Evolutionary conservation across 2,113 vertebrate genomes (phyloP).

Genomic region (Cebus imitator): DNA sequence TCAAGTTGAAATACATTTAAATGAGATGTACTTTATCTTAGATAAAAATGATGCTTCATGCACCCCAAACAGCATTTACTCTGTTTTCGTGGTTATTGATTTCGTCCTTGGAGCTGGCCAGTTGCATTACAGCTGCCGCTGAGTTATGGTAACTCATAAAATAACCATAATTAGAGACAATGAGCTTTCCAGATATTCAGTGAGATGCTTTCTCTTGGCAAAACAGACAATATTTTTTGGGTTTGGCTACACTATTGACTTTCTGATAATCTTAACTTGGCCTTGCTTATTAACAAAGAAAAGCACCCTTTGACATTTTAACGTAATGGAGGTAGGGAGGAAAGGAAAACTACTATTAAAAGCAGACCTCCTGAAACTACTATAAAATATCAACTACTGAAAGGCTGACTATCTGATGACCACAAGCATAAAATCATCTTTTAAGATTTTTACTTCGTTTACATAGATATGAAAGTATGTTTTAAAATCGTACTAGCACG

Average conservation of each 20-base stretch:
- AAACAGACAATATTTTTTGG: neutral
- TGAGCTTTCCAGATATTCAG: neutral
- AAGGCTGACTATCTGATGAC: neutral
- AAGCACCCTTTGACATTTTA: neutral
- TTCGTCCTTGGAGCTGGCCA: conserved; percentile 25
- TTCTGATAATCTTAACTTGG: neutral
- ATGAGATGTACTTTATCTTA: neutral
- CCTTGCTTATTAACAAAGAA: neutral
- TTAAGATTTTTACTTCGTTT: neutral
- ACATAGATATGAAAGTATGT: neutral
- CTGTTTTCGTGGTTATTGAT: neutral
- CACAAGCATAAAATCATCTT: neutral
- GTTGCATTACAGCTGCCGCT: neutral
- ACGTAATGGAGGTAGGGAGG: neutral
- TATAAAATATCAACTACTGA: neutral
- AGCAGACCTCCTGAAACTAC: neutral
- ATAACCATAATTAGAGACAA: neutral
- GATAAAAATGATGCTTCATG: neutral
- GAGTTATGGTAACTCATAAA: conserved; percentile 42
- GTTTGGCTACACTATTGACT: neutral
- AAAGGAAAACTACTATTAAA: neutral
- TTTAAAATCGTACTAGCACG: neutral
- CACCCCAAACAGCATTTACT: neutral
- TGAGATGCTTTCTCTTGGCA: conserved; percentile 17
- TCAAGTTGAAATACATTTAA: neutral